Conservation (phyloP, 1,140 invertebrate species). For the Ips typographus region DNA sequence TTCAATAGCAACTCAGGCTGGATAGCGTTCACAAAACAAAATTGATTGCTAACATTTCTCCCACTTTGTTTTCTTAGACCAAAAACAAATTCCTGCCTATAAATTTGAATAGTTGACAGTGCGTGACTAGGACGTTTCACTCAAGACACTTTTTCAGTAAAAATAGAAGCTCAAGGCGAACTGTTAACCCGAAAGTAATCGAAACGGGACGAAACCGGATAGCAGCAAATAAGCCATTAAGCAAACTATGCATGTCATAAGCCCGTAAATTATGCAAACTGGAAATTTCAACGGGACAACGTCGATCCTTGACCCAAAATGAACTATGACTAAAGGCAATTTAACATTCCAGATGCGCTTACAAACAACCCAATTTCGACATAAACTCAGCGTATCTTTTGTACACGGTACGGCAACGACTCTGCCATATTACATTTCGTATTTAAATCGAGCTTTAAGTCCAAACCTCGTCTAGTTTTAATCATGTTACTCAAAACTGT, state of each 20-base stretch:
- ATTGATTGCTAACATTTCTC: too few relatives aligned
- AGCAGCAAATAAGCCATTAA: too few relatives aligned
- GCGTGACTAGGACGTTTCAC: too few relatives aligned
- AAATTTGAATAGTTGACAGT: too few relatives aligned
- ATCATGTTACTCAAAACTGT: neutral
- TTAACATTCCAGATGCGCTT: slow-evolving; percentile 4
- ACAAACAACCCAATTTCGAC: slow-evolving; percentile 10
- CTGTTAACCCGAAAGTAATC: too few relatives aligned
- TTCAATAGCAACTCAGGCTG: too few relatives aligned
- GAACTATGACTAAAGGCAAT: neutral
- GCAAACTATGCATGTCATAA: neutral
- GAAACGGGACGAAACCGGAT: too few relatives aligned
- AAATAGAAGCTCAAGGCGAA: too few relatives aligned
- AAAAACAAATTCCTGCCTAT: too few relatives aligned
- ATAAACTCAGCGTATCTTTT: neutral
- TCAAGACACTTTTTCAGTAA: too few relatives aligned
- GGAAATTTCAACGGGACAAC: neutral
- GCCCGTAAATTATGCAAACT: neutral
- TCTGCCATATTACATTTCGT: neutral
- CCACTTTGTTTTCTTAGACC: too few relatives aligned
- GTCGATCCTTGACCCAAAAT: slow-evolving; percentile 1
- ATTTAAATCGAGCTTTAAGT: slow-evolving; percentile 1
- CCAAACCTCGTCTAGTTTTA: neutral
- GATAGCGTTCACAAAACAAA: too few relatives aligned
- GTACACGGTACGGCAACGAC: neutral